Evolutionary conservation across 2,797 vertebrate genomes (phyloP).

Genomic region (Remorina albescens): DNA sequence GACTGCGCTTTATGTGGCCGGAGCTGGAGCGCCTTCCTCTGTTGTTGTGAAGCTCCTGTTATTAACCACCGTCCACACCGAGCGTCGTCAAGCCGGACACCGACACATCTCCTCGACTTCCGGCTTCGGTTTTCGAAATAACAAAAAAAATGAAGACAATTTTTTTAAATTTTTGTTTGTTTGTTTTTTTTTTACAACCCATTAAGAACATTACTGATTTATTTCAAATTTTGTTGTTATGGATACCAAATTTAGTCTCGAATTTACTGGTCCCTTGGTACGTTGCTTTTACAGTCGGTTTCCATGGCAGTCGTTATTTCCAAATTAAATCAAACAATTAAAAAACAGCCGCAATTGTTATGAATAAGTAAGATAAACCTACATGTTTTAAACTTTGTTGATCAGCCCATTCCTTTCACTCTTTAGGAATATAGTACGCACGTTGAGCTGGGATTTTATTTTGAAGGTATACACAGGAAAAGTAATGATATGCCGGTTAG

Average conservation of each 20-base stretch:
- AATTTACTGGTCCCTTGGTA: not conserved
- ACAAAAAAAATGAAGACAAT: too few species aligned
- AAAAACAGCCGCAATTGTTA: not conserved
- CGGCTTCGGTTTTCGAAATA: slow-evolving; percentile 47
- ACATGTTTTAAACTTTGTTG: not conserved
- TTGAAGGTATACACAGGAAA: slow-evolving; percentile 44
- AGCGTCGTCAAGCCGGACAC: not conserved
- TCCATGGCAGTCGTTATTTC: not conserved
- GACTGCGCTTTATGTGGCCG: slow-evolving; percentile 49
- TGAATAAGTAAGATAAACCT: not conserved
- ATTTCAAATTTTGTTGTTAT: not conserved
- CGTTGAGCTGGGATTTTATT: slow-evolving; percentile 4
- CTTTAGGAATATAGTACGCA: not conserved
- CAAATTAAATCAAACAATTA: not conserved
- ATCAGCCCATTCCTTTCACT: not conserved
- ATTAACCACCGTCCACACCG: slow-evolving; percentile 59
- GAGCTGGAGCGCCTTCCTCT: slow-evolving; percentile 64
- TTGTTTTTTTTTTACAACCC: too few species aligned
- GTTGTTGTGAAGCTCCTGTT: slow-evolving; percentile 76
- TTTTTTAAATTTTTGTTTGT: too few species aligned
- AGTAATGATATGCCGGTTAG: fast-evolving
- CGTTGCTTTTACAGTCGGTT: not conserved
- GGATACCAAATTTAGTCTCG: not conserved
- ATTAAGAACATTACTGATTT: too few species aligned
- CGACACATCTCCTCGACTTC: not conserved